A percentile compares a stretch with the other conserved stretches of the same genome.
These are phyloP conservation scores for Platichthys stellatus DNA, from an alignment of 2,113 vertebrate species.

Conservation along the genomic window DNA sequence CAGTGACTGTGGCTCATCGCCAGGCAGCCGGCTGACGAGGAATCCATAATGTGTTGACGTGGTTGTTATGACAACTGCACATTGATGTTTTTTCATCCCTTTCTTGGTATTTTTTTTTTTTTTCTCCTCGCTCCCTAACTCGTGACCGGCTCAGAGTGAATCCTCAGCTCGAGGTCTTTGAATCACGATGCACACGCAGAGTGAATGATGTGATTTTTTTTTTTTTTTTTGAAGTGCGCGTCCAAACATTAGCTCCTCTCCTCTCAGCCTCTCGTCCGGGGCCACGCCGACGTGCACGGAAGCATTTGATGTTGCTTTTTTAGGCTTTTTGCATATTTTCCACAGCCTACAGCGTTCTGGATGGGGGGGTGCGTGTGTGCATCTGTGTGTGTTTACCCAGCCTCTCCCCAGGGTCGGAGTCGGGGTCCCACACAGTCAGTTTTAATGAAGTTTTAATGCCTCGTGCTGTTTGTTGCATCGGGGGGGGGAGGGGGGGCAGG, in stretches of 20 bases:
- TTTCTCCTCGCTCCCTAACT: too few relatives aligned
- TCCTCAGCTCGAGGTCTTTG: not conserved
- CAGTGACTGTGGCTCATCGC: conserved; percentile 37
- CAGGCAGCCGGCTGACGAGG: conserved; percentile 34
- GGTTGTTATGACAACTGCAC: conserved; percentile 5
- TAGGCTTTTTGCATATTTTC: conserved; percentile 52
- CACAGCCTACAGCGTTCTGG: conserved; percentile 5
- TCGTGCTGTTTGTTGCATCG: not conserved
- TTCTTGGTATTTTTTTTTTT: not conserved
- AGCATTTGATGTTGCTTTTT: conserved; percentile 15
- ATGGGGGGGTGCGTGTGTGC: not conserved
- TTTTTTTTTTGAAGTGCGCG: not conserved
- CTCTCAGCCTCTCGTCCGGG: not conserved
- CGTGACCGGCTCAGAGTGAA: too few relatives aligned
- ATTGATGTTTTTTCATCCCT: not conserved
- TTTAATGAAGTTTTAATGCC: conserved; percentile 12
- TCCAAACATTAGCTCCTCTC: not conserved
- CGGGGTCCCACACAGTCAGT: conserved; percentile 1
- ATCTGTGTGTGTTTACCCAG: not conserved
- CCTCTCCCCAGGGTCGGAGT: not conserved
- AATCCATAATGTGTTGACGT: conserved; percentile 21
- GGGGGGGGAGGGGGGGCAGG: not conserved
- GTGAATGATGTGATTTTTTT: not conserved
- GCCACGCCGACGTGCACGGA: not conserved
- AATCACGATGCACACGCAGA: not conserved